Conservation (phyloP, 2,113 vertebrate species). For the Odontesthes bonariensis region DNA sequence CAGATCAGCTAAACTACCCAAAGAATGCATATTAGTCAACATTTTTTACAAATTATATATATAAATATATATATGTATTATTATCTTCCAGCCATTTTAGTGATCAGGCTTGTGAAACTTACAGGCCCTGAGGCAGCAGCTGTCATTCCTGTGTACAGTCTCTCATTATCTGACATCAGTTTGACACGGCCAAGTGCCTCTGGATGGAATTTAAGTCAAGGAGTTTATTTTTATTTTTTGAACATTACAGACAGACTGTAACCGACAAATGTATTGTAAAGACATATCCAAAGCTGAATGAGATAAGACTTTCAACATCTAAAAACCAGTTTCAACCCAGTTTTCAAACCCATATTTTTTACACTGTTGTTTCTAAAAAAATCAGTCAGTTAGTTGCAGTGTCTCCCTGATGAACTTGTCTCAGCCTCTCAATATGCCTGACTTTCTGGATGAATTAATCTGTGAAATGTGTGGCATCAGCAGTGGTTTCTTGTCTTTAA, state of each 20-base stretch:
- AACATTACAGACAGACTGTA: slow-evolving; percentile 4
- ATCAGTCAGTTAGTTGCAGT: too few species aligned
- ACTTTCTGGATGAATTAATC: neutral
- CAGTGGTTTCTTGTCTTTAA: neutral
- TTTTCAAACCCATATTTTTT: too few species aligned
- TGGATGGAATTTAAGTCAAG: slow-evolving; percentile 47
- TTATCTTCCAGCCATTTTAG: slow-evolving; percentile 28
- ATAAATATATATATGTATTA: neutral
- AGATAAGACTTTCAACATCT: too few species aligned
- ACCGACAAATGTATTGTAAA: too few species aligned
- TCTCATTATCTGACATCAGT: slow-evolving; percentile 54
- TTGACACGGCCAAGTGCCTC: slow-evolving; percentile 37
- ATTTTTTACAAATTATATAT: slow-evolving; percentile 2
- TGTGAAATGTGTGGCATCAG: neutral
- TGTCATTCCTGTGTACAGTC: slow-evolving; percentile 42
- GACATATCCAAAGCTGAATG: too few species aligned
- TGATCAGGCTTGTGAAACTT: slow-evolving; percentile 22
- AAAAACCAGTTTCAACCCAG: too few species aligned
- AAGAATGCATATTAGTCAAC: slow-evolving; percentile 45
- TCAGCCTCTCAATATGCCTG: neutral
- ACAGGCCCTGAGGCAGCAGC: slow-evolving; percentile 41
- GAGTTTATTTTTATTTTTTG: neutral
- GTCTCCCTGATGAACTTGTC: neutral
- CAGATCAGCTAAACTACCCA: slow-evolving; percentile 7
- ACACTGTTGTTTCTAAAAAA: neutral